Base-by-base conservation (phyloP, 1,140 invertebrate species). In the Drosophila takahashii region DNA sequence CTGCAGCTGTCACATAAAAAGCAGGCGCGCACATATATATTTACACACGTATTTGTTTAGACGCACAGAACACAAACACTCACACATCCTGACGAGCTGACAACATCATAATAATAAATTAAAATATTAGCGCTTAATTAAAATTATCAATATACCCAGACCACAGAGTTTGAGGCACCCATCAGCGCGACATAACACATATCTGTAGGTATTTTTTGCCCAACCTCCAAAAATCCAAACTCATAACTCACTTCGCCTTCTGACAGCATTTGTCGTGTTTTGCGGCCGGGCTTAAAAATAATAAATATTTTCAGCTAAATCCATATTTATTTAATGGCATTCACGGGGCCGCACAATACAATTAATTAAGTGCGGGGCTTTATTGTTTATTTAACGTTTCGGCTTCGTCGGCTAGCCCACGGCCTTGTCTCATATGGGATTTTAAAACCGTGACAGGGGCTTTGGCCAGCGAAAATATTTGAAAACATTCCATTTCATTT, bases 71-170 rank as follows among this genome's bases (percentile, higher is more conserved):
- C 18, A 29, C 6, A 18, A 47, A 59, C 52, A 61, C 42, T 44
- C 11, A 51, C 10, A 48, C 34, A 58, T 34, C n/a, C 22, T 39
- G 16, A 41, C 41, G 51, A 73, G 57, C 50, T 77, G 65, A 66
- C 62, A 77, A 66, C 78, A 66, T 83, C 66, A 90, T 90, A 77
- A 74, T 90, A 73, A 90, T 86, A 83, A 90, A 90, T 90, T 90
- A 86, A 79, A 90, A 87, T 81, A 90, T 90, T 90, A 90, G 86
- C 86, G 81, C 86, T 90, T 90, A 83, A 90, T 90, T 90, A 86
- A 90, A 90, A 83, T 86, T 79, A 86, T 75, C 79, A 90, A 72
- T 79, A 60, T 58, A 47, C 64, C 44, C 75, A 59, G 62, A 52
- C 79, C 69, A 50, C 54, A 50, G 53, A 51, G 47, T 26, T 57